Percentiles rank a stretch among this genome's conserved stretches.
Evolutionary conservation across 2,888 invertebrate genomes (phyloP).

Genomic region (Torymus texanus): DNA sequence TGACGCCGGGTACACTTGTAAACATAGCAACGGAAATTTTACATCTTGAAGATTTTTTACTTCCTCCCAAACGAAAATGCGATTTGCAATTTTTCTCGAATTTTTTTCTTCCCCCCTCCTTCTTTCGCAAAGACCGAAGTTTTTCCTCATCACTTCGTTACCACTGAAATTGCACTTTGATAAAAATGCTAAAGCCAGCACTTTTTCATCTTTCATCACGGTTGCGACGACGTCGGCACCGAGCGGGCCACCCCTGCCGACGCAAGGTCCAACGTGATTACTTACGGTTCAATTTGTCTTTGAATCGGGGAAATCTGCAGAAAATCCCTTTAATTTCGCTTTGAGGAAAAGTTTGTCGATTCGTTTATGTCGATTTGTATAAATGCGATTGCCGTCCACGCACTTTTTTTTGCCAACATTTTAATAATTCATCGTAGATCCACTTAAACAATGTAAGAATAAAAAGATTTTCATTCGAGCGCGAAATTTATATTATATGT

Average conservation of each 20-base stretch:
- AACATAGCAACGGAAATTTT: neutral
- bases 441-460: too few relatives aligned
- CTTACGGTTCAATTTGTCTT: constrained; percentile 57
- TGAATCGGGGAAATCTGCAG: constrained; percentile 55
- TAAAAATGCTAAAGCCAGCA: constrained; percentile 54
- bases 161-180: constrained; percentile 55
- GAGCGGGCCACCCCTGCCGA: neutral
- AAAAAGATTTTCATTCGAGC: too few relatives aligned
- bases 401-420: too few relatives aligned
- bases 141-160: constrained; percentile 41
- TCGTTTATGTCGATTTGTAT: constrained; percentile 24
- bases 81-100: constrained; percentile 2
- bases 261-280: constrained; percentile 52
- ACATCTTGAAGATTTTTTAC: constrained; percentile 22
- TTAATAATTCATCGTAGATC: too few relatives aligned
- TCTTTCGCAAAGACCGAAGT: constrained; percentile 33
- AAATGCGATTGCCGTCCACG: neutral
- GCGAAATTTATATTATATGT: too few relatives aligned
- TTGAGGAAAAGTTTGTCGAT: constrained; percentile 49
- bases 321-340: constrained; percentile 54
- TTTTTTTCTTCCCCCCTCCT: constrained; percentile 7
- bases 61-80: neutral
- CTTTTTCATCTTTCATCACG: constrained; percentile 53
- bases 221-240: too few relatives aligned
- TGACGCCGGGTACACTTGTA: neutral